Conservation (phyloP, 1,140 invertebrate genomes). For the Arion vulgaris region DNA sequence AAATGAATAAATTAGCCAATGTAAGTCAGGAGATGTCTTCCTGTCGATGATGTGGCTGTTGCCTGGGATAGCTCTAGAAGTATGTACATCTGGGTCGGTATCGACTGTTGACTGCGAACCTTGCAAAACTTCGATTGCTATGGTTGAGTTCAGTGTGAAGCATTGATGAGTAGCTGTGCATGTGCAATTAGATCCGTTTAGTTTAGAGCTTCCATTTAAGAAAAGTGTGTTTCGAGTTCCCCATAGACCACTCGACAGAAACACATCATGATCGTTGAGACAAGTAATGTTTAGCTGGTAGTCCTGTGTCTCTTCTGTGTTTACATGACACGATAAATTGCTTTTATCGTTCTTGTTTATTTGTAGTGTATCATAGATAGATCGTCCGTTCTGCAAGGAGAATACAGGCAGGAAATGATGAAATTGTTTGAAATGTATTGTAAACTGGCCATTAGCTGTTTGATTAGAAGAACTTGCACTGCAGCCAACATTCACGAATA, state of each 20-base stretch:
- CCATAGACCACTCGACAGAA: neutral
- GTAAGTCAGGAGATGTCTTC: too few species aligned
- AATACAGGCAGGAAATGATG: neutral
- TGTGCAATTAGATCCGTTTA: neutral
- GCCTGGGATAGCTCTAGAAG: too few species aligned
- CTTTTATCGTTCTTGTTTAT: too few species aligned
- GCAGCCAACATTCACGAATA: neutral
- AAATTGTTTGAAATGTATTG: neutral
- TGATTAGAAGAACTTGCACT: neutral
- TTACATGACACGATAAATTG: neutral
- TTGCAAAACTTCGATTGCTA: too few species aligned
- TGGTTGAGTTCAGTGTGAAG: too few species aligned
- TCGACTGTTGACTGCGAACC: too few species aligned
- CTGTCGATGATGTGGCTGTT: too few species aligned
- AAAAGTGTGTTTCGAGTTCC: neutral
- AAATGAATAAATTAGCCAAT: too few species aligned
- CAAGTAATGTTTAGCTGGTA: neutral
- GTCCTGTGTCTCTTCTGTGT: neutral
- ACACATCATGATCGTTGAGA: neutral
- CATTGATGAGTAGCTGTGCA: neutral
- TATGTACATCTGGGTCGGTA: too few species aligned
- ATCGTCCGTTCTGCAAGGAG: neutral
- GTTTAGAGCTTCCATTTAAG: neutral
- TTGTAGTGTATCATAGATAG: too few species aligned
- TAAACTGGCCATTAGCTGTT: neutral